phyloP scores from a whole-genome alignment of 2,888 invertebrate species.

The Drosophila bunnanda region DNA sequence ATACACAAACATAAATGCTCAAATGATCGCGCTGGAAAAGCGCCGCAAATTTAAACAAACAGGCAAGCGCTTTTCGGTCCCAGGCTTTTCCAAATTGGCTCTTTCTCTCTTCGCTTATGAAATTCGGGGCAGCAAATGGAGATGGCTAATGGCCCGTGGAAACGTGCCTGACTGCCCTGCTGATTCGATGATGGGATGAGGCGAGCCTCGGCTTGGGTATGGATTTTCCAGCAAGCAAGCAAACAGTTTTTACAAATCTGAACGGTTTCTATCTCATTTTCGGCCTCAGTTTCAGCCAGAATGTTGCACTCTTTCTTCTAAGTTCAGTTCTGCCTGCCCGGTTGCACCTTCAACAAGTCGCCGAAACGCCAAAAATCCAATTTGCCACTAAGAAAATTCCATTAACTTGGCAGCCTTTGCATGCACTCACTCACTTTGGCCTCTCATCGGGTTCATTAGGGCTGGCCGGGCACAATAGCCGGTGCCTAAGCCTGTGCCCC shows the following conservation, averaged over 20 bases:
- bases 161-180: conserved; percentile 47
- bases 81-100: conserved; percentile 23
- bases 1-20: conserved; percentile 48
- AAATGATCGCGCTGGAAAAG: conserved; percentile 43
- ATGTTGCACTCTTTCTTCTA: neutral
- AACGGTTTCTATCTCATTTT: neutral
- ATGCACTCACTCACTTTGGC: conserved; percentile 7
- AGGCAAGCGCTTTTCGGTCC: conserved; percentile 22
- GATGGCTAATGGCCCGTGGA: conserved; percentile 51
- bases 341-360: conserved; percentile 36
- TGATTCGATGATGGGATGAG: conserved; percentile 35
- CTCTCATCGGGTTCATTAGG: conserved; percentile 31
- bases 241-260: conserved; percentile 24
- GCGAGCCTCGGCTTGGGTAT: neutral
- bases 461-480: conserved; percentile 13
- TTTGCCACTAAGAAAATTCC: conserved; percentile 30
- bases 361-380: conserved; percentile 19
- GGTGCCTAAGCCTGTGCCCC: neutral
- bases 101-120: neutral
- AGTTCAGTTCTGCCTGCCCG: neutral
- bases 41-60: conserved; percentile 50
- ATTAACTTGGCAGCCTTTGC: conserved; percentile 14
- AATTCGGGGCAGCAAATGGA: conserved; percentile 13
- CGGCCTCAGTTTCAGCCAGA: neutral
- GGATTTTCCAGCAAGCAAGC: conserved; percentile 30